Percentiles rank a stretch among this genome's conserved stretches.
Conservation (phyloP, 2,113 vertebrate species). For the Mormyrus iriodes region DNA sequence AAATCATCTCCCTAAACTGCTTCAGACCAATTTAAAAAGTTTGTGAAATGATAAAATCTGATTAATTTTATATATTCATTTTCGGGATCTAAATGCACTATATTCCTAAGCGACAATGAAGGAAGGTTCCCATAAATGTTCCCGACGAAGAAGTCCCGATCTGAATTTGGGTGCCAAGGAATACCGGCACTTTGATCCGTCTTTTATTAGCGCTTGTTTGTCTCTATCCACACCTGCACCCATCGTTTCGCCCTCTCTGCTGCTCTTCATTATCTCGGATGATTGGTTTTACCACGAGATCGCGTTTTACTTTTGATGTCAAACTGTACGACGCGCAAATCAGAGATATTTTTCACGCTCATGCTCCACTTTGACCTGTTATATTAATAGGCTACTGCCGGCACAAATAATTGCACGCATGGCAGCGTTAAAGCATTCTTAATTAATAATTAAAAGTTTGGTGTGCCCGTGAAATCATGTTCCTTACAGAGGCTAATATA, state of each 20-base stretch:
- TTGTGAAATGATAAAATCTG: not conserved
- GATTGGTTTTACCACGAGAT: not conserved
- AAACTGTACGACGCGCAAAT: not conserved
- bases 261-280: not conserved
- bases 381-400: not conserved
- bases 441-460: slow-evolving; percentile 6
- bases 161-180: not conserved
- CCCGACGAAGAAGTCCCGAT: not conserved
- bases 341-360: not conserved
- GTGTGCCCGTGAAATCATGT: not conserved
- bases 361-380: not conserved
- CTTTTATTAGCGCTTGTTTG: not conserved
- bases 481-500: not conserved
- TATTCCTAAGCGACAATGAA: not conserved
- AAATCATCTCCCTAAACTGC: not conserved
- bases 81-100: not conserved
- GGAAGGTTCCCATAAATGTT: not conserved
- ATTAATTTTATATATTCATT: not conserved
- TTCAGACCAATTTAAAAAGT: not conserved
- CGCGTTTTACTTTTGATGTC: not conserved
- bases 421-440: not conserved
- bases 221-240: not conserved
- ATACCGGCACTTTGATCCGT: not conserved
- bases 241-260: not conserved
- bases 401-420: not conserved